A percentile compares a stretch with the other conserved stretches of the same genome.
Conservation (phyloP, 2,113 vertebrate species). For the Callipepla californica region DNA sequence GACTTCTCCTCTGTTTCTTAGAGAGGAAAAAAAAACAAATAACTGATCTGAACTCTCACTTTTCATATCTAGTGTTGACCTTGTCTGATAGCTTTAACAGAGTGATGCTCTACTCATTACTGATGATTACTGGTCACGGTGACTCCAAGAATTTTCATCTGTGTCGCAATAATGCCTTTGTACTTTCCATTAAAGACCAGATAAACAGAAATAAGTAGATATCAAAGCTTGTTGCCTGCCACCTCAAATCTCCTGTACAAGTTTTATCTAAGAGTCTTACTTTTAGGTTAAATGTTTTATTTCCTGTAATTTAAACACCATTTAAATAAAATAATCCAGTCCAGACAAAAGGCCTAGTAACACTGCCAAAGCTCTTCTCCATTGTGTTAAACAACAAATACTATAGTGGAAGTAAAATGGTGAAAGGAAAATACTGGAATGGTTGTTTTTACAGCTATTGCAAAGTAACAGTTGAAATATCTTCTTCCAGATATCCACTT, state of each 20-base stretch:
- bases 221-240: not conserved
- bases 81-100: not conserved
- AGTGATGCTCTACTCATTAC: not conserved
- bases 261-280: not conserved
- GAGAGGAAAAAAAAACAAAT: not conserved
- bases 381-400: not conserved
- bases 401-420: not conserved
- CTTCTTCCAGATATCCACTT: not conserved
- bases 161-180: not conserved
- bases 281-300: not conserved
- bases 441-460: not conserved
- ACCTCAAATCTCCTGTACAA: slow-evolving; percentile 22
- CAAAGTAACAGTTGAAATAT: not conserved
- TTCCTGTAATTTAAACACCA: not conserved
- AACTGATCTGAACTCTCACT: not conserved
- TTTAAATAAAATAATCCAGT: not conserved
- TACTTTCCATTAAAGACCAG: not conserved
- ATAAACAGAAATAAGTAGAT: slow-evolving; percentile 3
- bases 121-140: not conserved
- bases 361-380: not conserved
- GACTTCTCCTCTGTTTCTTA: not conserved
- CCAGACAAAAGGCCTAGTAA: not conserved
- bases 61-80: not conserved
- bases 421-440: not conserved
- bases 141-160: not conserved